A percentile compares a stretch with the other conserved stretches of the same genome.
Conservation (phyloP, 2,113 vertebrate genomes). For the Thunnus thynnus region DNA sequence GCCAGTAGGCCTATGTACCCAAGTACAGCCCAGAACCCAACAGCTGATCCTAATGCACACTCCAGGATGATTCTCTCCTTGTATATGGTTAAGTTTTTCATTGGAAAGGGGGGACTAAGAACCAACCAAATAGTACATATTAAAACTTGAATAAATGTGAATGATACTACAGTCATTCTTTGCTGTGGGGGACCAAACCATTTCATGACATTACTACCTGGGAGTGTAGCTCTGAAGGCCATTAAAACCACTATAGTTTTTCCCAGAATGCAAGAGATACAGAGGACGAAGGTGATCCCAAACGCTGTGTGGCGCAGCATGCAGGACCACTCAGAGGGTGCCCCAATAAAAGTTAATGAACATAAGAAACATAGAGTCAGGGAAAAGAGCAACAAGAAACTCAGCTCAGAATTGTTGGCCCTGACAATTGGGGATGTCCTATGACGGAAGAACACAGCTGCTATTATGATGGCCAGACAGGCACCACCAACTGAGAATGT, state of each 20-base stretch:
- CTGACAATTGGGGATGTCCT: constrained; percentile 75
- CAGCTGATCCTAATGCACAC: constrained; percentile 74
- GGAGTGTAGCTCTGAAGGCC: too few relatives aligned
- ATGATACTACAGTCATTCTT: constrained; percentile 74
- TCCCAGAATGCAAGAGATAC: too few relatives aligned
- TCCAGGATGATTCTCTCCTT: constrained; percentile 80
- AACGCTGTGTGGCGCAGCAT: constrained; percentile 62
- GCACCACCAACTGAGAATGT: constrained; percentile 72
- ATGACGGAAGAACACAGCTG: constrained; percentile 71
- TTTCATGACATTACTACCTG: constrained; percentile 49
- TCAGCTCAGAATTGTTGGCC: constrained; percentile 76
- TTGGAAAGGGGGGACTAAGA: constrained; percentile 77
- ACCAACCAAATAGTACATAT: constrained; percentile 79
- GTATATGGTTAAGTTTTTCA: constrained; percentile 69
- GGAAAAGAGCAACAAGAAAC: constrained; percentile 58
- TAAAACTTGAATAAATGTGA: constrained; percentile 74
- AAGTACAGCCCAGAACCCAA: constrained; percentile 80
- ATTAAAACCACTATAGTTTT: too few relatives aligned
- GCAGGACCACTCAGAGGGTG: constrained; percentile 72
- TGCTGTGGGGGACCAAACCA: constrained; percentile 74
- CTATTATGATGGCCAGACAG: constrained; percentile 60
- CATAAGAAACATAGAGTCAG: constrained; percentile 74
- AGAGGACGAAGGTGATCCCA: constrained; percentile 1
- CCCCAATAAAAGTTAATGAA: constrained; percentile 69
- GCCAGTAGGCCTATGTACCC: constrained; percentile 79